These are phyloP conservation scores for Sebastes reedi DNA, from an alignment of 2,797 vertebrate genomes.

Conservation along the genomic window DNA sequence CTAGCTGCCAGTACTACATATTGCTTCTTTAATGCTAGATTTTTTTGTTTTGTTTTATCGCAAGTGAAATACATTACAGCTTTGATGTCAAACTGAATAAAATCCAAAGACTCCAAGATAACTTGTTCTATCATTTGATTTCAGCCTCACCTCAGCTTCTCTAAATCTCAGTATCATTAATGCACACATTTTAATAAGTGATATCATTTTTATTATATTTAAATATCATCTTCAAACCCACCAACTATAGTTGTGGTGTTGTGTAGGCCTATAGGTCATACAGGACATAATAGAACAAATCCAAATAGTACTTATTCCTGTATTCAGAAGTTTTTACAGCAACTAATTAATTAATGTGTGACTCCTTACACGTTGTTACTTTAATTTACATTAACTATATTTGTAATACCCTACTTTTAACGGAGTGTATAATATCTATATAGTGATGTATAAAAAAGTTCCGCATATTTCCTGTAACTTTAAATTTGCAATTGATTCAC, in stretches of 20 bases:
- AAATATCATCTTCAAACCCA: conserved; percentile 53
- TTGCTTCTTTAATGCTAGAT: no score
- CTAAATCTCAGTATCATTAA: conserved; percentile 28
- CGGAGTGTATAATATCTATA: not conserved
- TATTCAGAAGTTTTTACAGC: not conserved
- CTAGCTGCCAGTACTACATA: no score
- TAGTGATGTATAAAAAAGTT: not conserved
- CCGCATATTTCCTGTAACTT: not conserved
- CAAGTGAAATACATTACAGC: conserved; percentile 67
- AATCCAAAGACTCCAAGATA: conserved; percentile 39
- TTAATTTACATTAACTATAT: not conserved
- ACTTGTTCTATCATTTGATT: conserved; percentile 14
- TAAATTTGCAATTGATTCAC: not conserved
- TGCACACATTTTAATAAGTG: conserved; percentile 53
- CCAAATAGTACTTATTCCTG: not conserved
- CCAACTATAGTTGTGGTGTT: no score
- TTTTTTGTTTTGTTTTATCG: conserved; percentile 56
- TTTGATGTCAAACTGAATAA: conserved; percentile 58
- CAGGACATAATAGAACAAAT: not conserved
- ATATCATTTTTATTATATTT: conserved; percentile 67
- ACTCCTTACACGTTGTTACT: not conserved
- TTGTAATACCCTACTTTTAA: not conserved
- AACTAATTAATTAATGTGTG: not conserved
- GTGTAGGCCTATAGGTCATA: no score
- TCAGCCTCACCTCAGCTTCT: conserved; percentile 13